Conservation (phyloP, 2,888 invertebrate genomes). For the Dasypogon diadema region DNA sequence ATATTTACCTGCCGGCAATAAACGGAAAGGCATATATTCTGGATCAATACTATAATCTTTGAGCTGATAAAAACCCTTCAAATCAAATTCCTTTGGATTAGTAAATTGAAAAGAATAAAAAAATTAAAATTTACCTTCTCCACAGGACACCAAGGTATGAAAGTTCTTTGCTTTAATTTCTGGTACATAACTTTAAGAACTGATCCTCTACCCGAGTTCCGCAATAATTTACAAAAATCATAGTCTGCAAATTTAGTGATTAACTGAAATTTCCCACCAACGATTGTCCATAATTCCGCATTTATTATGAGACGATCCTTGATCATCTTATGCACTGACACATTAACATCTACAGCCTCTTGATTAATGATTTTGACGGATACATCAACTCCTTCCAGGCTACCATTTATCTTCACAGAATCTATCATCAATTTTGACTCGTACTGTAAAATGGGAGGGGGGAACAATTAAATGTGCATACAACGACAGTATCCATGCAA, state of each 20-base stretch:
- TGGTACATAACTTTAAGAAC: constrained; percentile 2
- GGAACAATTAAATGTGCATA: not conserved
- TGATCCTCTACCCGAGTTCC: not conserved
- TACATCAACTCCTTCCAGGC: not conserved
- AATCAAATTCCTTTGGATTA: not conserved
- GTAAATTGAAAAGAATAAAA: not conserved
- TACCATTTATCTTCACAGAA: not conserved
- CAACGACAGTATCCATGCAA: not conserved
- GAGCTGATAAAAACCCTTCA: not conserved
- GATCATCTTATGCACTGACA: not conserved
- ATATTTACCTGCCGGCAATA: constrained; percentile 8
- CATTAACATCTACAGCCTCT: not conserved
- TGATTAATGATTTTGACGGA: not conserved
- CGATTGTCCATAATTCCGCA: not conserved
- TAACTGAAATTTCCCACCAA: not conserved
- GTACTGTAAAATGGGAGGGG: not conserved
- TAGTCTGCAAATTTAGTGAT: constrained; percentile 9
- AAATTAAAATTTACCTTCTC: not conserved
- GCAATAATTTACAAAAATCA: constrained; percentile 2
- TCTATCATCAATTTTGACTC: not conserved
- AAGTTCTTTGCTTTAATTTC: not conserved
- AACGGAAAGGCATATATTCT: not conserved
- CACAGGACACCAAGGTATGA: not conserved
- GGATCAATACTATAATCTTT: constrained; percentile 3
- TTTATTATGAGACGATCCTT: not conserved